phyloP scores from a whole-genome alignment of 1,140 invertebrate genomes.

The Diuraphis noxia region DNA sequence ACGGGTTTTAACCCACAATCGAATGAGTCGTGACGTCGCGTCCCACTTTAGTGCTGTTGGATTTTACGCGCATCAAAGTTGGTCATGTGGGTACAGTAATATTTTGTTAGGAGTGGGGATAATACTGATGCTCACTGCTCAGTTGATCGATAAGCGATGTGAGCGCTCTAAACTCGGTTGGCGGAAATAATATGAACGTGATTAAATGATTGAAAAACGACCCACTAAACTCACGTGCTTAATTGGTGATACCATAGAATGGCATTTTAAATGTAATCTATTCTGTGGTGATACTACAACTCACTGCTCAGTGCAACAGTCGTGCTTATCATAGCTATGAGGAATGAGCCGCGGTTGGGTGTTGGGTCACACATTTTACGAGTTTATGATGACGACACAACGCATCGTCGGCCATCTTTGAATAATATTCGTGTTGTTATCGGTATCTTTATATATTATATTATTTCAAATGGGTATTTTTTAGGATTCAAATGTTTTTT shows the following conservation, averaged over 20 bases:
- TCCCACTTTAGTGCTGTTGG: neutral
- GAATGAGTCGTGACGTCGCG: neutral
- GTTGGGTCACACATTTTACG: neutral
- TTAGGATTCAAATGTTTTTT: too few species aligned
- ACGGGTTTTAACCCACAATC: neutral
- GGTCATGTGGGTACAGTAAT: neutral
- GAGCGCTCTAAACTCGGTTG: neutral
- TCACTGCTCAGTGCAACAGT: neutral
- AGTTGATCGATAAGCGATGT: neutral
- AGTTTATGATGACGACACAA: neutral
- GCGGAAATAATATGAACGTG: neutral
- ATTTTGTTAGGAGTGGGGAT: slow-evolving; percentile 24
- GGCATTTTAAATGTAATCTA: too few species aligned
- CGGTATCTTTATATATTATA: too few species aligned
- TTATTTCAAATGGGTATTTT: too few species aligned
- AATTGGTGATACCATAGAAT: too few species aligned
- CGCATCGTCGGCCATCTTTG: neutral
- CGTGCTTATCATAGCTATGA: neutral
- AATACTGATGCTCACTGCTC: neutral
- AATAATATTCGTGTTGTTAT: neutral
- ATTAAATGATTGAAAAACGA: neutral
- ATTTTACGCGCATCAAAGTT: neutral
- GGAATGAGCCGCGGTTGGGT: too few species aligned
- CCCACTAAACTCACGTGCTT: neutral
- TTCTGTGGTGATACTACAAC: neutral